Evolutionary conservation across 1,140 invertebrate species (phyloP), one percentile per base, ranked within the genome.

Genomic region (Bombus waltoni): DNA sequence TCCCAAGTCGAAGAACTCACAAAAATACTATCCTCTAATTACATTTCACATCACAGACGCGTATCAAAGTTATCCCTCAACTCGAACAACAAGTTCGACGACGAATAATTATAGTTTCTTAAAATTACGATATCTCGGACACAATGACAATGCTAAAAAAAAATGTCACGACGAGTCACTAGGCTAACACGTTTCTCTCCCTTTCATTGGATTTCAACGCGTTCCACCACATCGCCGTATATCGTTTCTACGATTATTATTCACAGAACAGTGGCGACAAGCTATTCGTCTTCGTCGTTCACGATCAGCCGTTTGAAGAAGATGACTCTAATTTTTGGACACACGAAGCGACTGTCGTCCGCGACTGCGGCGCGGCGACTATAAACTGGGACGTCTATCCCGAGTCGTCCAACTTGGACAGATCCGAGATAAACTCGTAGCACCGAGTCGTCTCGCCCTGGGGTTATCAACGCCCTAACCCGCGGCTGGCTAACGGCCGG

Each of bases 401-500:
- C 75, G 66, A 68, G 76, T 76, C 81, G 65, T 83, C 78, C 81
- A 88, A 87, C 73, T 88, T 87, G 91, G 89, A 91, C 89, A 93
- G 91, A 93, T 93, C 87, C 79, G 76, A 92, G 93, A 93, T 93
- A 93, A 93, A 92, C 87, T 87, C 80, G 62, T 59, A 62, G 83
- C 79, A 86, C 79, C 84, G 87, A 87, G 84, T 32, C 76, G 88
- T 59, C 82, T 89, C 81, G 84, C 85, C 88, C 76, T 42, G 81
- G 79, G 92, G 92, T 94, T 93, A 94, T 94, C 93, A 93, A 92
- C 91, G 89, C 89, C 88, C 87, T 89, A 90, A 92, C 90, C 90
- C 91, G 77, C 80, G 78, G 87, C 88, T 85, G 85, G 81, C 87
- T 92, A 90, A 92, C 92, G 91, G 90, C 92, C 86, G 93, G 89